Percentiles rank a stretch among this genome's conserved stretches.
phyloP scores from a whole-genome alignment of 2,797 vertebrate genomes.

The Trachurus trachurus region DNA sequence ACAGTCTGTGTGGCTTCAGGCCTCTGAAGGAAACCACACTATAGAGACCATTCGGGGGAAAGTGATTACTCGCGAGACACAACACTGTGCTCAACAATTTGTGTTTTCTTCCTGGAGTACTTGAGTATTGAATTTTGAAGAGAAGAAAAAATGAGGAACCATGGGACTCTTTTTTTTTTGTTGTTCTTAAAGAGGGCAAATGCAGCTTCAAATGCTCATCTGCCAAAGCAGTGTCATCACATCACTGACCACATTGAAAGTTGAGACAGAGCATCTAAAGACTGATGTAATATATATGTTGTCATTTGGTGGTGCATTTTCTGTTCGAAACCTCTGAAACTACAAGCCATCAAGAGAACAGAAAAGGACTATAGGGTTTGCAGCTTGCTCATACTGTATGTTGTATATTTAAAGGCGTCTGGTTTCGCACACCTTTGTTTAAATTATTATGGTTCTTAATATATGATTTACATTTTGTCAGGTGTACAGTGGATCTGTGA shows the following conservation, averaged over 20 bases:
- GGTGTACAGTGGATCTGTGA: slow-evolving; percentile 65
- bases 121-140: slow-evolving; percentile 68
- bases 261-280: slow-evolving; percentile 53
- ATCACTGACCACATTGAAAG: slow-evolving; percentile 42
- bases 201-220: slow-evolving; percentile 42
- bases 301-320: slow-evolving; percentile 54
- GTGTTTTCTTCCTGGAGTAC: slow-evolving; percentile 75
- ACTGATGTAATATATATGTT: slow-evolving; percentile 59
- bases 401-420: slow-evolving; percentile 72
- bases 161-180: slow-evolving; percentile 37
- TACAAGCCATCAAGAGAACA: slow-evolving; percentile 69
- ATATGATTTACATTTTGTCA: slow-evolving; percentile 66
- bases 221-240: slow-evolving; percentile 47
- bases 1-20: not conserved
- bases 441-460: slow-evolving; percentile 80
- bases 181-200: slow-evolving; percentile 21
- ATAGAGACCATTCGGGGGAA: not conserved
- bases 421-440: slow-evolving; percentile 72
- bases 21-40: slow-evolving; percentile 20
- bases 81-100: slow-evolving; percentile 39
- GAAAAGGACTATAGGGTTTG: slow-evolving; percentile 52
- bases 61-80: slow-evolving; percentile 42
- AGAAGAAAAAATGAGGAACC: slow-evolving; percentile 40
- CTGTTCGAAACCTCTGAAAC: slow-evolving; percentile 61
- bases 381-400: slow-evolving; percentile 57